These are phyloP conservation scores for Polypterus bichir DNA, from an alignment of 2,113 vertebrate genomes.

Conservation along the genomic window DNA sequence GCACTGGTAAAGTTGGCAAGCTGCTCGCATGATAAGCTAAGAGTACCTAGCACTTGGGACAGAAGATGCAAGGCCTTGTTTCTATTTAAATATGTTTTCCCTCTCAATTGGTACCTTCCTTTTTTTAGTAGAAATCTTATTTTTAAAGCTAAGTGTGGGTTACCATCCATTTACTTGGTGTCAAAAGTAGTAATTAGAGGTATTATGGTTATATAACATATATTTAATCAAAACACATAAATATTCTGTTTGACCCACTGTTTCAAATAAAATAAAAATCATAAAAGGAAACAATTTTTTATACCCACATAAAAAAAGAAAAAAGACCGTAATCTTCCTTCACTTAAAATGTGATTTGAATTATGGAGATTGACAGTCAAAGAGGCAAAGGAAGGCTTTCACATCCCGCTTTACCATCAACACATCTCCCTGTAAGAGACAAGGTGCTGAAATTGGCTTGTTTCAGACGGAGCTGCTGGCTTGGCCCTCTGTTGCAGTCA, in stretches of 20 bases:
- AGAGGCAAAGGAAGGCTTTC: constrained; percentile 11
- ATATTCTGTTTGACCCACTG: not conserved
- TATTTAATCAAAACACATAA: not conserved
- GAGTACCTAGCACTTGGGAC: too few relatives aligned
- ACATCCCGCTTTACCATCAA: constrained; percentile 35
- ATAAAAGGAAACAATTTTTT: constrained; percentile 12
- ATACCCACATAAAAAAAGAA: not conserved
- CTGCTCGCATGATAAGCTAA: too few relatives aligned
- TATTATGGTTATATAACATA: not conserved
- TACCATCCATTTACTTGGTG: too few relatives aligned
- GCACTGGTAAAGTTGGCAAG: too few relatives aligned
- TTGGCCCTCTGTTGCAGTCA: constrained; percentile 7
- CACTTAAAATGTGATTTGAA: not conserved
- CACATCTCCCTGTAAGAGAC: constrained; percentile 37
- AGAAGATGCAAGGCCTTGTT: too few relatives aligned
- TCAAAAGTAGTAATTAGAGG: not conserved
- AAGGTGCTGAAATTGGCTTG: constrained; percentile 42
- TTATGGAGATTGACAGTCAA: constrained; percentile 9
- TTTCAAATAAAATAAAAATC: constrained; percentile 1
- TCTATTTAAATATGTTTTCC: too few relatives aligned
- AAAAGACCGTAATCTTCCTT: too few relatives aligned
- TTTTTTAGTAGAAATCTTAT: too few relatives aligned
- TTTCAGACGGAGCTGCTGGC: constrained; percentile 26
- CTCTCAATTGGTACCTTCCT: too few relatives aligned
- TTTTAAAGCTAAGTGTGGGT: too few relatives aligned